Percentiles rank a stretch among this genome's conserved stretches.
phyloP scores from a whole-genome alignment of 2,113 vertebrate genomes.

The Prinia subflava region DNA sequence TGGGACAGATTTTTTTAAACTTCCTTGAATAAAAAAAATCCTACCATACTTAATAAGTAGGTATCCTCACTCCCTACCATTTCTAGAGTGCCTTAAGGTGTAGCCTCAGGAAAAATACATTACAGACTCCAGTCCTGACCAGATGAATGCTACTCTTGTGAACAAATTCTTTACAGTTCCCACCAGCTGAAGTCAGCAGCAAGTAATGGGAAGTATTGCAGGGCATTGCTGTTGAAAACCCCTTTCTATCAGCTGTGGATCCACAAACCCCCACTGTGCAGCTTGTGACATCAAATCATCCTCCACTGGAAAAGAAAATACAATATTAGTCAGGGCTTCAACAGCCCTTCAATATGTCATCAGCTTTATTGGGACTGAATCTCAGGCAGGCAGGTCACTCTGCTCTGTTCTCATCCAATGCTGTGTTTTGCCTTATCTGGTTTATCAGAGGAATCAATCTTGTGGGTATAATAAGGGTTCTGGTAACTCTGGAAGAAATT shows the following conservation, averaged over 20 bases:
- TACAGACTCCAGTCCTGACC: neutral
- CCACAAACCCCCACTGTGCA: neutral
- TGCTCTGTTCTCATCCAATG: neutral
- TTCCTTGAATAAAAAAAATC: neutral
- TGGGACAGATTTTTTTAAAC: neutral
- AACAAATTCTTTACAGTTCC: neutral
- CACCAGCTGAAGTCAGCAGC: neutral
- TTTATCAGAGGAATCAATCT: conserved; percentile 29
- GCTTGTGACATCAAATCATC: neutral
- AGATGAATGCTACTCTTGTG: neutral
- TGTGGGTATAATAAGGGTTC: neutral
- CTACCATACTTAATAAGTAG: neutral
- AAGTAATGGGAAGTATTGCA: neutral
- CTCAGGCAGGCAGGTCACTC: neutral
- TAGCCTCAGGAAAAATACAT: conserved; percentile 50
- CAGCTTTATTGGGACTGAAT: neutral
- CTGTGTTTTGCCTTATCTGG: neutral
- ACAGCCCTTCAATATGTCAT: neutral
- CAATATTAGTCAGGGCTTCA: neutral
- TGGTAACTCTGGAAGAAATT: conserved; percentile 7
- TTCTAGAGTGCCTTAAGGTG: conserved; percentile 46
- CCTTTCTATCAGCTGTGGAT: neutral
- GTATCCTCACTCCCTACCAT: neutral
- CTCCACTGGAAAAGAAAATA: neutral
- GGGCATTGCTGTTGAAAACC: neutral